Conservation (phyloP, 2,797 vertebrate species). For the Balearica regulorum region DNA sequence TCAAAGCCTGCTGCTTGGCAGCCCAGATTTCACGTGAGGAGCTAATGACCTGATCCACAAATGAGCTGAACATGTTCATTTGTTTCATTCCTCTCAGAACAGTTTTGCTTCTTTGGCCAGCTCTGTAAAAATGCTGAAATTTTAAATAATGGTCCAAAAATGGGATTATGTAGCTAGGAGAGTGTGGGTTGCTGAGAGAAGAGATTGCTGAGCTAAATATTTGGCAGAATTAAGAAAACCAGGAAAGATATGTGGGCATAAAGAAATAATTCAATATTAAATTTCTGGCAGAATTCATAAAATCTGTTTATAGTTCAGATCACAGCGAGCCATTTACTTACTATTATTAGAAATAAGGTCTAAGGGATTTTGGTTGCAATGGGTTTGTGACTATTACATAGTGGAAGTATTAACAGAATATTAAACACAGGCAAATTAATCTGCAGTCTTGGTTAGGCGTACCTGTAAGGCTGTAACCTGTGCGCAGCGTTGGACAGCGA, state of each 20-base stretch:
- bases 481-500: fast-evolving
- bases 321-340: conserved; percentile 8
- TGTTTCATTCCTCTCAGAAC: background rate
- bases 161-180: background rate
- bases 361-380: background rate
- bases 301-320: conserved; percentile 21
- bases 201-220: conserved; percentile 60
- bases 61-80: background rate
- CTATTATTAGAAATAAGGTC: background rate
- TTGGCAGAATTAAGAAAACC: conserved; percentile 61
- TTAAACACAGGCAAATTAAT: background rate
- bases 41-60: background rate
- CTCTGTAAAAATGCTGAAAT: background rate
- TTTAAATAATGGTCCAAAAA: conserved; percentile 20
- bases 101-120: background rate
- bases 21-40: fast-evolving
- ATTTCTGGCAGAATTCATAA: conserved; percentile 20
- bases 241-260: conserved; percentile 54
- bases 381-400: background rate
- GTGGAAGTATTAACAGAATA: background rate
- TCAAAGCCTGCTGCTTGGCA: background rate
- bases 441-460: fast-evolving
- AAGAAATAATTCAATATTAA: conserved; percentile 53
- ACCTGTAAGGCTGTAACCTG: background rate
- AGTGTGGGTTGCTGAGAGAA: conserved; percentile 32